Evolutionary conservation across 2,888 invertebrate genomes (phyloP), one percentile per base, ranked within the genome.

Genomic region (Hedychridium roseum): DNA sequence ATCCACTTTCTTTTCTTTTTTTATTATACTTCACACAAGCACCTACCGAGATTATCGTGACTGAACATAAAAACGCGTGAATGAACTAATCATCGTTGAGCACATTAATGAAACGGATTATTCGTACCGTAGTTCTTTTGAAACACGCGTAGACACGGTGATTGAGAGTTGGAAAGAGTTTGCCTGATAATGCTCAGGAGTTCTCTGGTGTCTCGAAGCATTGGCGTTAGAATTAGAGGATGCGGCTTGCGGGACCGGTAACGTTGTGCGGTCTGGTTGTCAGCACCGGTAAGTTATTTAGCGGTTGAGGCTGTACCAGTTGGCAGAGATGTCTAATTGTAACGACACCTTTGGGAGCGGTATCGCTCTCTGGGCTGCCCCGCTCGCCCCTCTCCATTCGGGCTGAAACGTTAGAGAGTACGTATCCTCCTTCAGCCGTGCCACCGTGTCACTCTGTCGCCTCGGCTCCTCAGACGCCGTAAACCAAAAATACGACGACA

Each of bases 211-310:
- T n/a, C n/a, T n/a, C n/a, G n/a, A n/a, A n/a, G n/a, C n/a, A n/a
- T n/a, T n/a, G n/a, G n/a, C n/a, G n/a, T n/a, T n/a, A n/a, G n/a
- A n/a, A n/a, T n/a, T n/a, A n/a, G n/a, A n/a, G n/a, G n/a, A n/a
- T n/a, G n/a, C n/a, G n/a, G n/a, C n/a, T n/a, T n/a, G n/a, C 3
- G 27, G 12, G 61, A 57, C 50, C 50, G 55, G 57, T 63, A 71
- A 64, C 62, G 52, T 60, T 60, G 65, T 65, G 71, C 66, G 76
- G 74, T 75, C 61, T 69, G 69, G 69, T 73, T 76, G 76, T 76
- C 76, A 74, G 72, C 76, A 73, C 73, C 67, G 70, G 68, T 73
- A 73, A 74, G 74, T 76, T 76, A 75, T 76, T 76, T 75, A 75
- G 73, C 68, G 73, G 73, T 70, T 67, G 73, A 72, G 68, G 58